Percentiles rank a stretch among this genome's conserved stretches.
Conservation (phyloP, 2,888 invertebrate species). For the Erynnis tages region DNA sequence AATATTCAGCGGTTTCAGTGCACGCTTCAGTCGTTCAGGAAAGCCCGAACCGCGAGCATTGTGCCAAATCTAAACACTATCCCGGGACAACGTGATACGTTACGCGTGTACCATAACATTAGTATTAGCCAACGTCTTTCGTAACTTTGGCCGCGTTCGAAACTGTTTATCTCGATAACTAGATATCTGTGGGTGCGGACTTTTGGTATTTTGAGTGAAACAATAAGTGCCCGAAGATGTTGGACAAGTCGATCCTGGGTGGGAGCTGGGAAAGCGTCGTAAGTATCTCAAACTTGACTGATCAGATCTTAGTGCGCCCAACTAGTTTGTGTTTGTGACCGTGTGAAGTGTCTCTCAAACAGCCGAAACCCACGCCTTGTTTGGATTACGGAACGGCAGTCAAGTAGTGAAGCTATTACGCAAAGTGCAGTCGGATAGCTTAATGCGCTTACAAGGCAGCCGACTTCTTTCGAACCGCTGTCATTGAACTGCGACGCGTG, state of each 20-base stretch:
- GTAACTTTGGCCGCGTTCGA: conserved; percentile 41
- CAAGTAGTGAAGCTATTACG: conserved; percentile 61
- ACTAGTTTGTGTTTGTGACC: conserved; percentile 27
- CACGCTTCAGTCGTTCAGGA: conserved; percentile 73
- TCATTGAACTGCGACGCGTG: conserved; percentile 68
- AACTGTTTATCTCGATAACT: neutral
- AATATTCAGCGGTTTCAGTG: conserved; percentile 66
- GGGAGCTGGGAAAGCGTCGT: conserved; percentile 79
- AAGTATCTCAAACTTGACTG: conserved; percentile 46
- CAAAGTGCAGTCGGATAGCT: conserved; percentile 62
- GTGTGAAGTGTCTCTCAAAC: conserved; percentile 33
- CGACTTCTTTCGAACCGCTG: conserved; percentile 65
- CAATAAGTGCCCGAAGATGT: conserved; percentile 53
- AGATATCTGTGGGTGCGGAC: conserved; percentile 27
- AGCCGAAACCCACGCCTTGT: conserved; percentile 23
- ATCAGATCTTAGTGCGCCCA: neutral
- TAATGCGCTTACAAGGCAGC: conserved; percentile 69
- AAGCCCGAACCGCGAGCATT: conserved; percentile 58
- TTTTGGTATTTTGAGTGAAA: conserved; percentile 47
- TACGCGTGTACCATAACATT: conserved; percentile 43
- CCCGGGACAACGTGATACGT: conserved; percentile 63
- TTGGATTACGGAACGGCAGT: conserved; percentile 48
- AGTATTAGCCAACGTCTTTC: conserved; percentile 40
- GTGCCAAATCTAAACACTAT: conserved; percentile 59
- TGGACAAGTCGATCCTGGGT: conserved; percentile 72